Evolutionary conservation across 2,113 vertebrate species (phyloP), one percentile per base, ranked within the genome.

Genomic region (Typhlomys cinereus): DNA sequence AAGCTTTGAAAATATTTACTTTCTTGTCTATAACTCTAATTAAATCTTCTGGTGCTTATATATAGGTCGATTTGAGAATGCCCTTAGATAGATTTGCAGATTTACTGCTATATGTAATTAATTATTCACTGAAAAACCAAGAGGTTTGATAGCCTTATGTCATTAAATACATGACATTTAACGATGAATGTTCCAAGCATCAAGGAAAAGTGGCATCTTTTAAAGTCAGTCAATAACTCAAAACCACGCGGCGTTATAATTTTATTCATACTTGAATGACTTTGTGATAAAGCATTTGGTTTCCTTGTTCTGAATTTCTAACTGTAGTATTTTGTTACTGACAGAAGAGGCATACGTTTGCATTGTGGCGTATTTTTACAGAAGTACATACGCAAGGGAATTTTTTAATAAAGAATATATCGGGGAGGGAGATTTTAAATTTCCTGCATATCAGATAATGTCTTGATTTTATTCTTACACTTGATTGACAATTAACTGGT

Each of bases 281-380:
- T 95, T 90, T 83, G 86, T 81, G 86, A 83, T 95, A 89, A 96
- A 94, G 52, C 57, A 90, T 90, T 95, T 90, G 91, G n/a, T 91
- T 95, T 91, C 34, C 36, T 80, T 70, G 94, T 82, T 79, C 73
- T 93, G 74, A 85, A 59, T 78, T 73, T 71, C 67, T 91, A 44
- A 61, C 84, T 66, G 39, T 71, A 86, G 34, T 27, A 66, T 81
- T 89, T 93, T 76, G 71, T 85, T 88, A 88, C 83, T 88, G 83
- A 92, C 87, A 92, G 50, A 76, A 80, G 70, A 85, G 74, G 85
- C 74, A 69, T 85, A 93, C 69, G 57, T 83, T 91, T 94, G 92
- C 59, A 85, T 75, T 14, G 50, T 94, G 50, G 20, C 59, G 52
- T 78, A 78, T 85, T 90, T 92, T 95, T 88, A 90, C 7, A 70